Evolutionary conservation across 2,888 invertebrate species (phyloP).

Genomic region (Drosophila atroscutellata): DNA sequence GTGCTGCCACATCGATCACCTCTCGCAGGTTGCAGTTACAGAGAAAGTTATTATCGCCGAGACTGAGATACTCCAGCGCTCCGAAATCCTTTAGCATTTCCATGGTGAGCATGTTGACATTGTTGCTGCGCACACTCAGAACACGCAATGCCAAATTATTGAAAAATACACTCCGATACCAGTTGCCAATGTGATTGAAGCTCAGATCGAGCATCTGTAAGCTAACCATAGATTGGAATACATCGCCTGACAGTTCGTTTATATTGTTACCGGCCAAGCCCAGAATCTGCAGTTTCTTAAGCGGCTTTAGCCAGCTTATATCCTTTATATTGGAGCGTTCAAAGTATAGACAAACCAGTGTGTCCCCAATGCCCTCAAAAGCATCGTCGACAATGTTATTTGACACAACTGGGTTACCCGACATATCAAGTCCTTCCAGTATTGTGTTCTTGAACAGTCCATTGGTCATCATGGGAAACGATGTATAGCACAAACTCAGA

Average conservation of each 20-base stretch:
- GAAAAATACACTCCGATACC: slow-evolving; percentile 85
- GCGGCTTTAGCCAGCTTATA: slow-evolving; percentile 83
- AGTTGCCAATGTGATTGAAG: slow-evolving; percentile 86
- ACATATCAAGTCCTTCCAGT: slow-evolving; percentile 86
- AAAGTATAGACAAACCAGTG: slow-evolving; percentile 85
- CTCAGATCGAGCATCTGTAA: slow-evolving; percentile 86
- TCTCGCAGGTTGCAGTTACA: slow-evolving; percentile 87
- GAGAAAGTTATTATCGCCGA: slow-evolving; percentile 87
- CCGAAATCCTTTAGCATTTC: slow-evolving; percentile 87
- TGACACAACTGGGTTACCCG: slow-evolving; percentile 86
- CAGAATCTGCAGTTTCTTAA: slow-evolving; percentile 85
- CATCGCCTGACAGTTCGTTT: slow-evolving; percentile 70
- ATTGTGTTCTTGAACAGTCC: slow-evolving; percentile 85
- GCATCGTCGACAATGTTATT: slow-evolving; percentile 74
- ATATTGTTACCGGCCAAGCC: slow-evolving; percentile 86
- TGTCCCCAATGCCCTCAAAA: slow-evolving; percentile 85
- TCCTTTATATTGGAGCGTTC: slow-evolving; percentile 84
- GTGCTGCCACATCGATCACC: slow-evolving; percentile 85
- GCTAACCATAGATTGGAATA: slow-evolving; percentile 82
- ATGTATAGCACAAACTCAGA: slow-evolving; percentile 86
- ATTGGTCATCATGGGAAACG: slow-evolving; percentile 83
- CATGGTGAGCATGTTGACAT: slow-evolving; percentile 86
- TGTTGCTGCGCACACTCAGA: slow-evolving; percentile 86
- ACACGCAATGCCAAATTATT: slow-evolving; percentile 84
- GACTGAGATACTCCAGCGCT: slow-evolving; percentile 84